A percentile compares a stretch with the other conserved stretches of the same genome.
Evolutionary conservation across 2,113 vertebrate genomes (phyloP).

Genomic region (Glareola pratincola): DNA sequence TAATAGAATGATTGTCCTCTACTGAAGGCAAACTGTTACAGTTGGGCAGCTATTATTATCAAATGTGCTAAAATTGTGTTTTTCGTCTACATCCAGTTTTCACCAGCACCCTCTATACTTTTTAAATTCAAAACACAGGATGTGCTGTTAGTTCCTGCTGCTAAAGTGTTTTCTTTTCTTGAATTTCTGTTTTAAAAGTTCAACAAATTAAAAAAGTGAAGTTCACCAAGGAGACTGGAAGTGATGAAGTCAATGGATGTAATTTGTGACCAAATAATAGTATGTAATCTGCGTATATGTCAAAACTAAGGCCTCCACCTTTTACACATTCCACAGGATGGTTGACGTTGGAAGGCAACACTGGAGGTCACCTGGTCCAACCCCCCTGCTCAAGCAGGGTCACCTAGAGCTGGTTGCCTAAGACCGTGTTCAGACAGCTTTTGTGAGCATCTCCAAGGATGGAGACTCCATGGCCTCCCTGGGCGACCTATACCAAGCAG

Average conservation of each 20-base stretch:
- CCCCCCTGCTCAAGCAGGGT: neutral
- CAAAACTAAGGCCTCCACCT: neutral
- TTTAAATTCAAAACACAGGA: neutral
- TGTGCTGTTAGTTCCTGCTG: neutral
- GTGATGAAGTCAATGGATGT: neutral
- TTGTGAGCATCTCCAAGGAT: neutral
- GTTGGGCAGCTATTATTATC: neutral
- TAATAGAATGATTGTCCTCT: neutral
- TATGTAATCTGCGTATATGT: neutral
- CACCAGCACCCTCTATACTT: neutral
- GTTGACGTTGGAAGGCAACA: neutral
- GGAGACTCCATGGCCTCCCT: neutral
- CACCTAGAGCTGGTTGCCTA: neutral
- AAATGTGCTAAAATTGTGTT: neutral
- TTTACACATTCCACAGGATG: neutral
- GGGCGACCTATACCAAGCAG: neutral
- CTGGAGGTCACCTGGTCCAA: neutral
- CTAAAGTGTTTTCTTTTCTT: neutral
- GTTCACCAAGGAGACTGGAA: neutral
- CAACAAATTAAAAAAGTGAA: neutral
- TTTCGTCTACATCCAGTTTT: neutral
- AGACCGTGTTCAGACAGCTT: fast-evolving
- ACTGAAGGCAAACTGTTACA: neutral
- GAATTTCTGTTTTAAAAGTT: neutral
- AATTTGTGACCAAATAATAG: neutral